Conservation (phyloP, 2,797 vertebrate species). For the Psittacula echo region DNA sequence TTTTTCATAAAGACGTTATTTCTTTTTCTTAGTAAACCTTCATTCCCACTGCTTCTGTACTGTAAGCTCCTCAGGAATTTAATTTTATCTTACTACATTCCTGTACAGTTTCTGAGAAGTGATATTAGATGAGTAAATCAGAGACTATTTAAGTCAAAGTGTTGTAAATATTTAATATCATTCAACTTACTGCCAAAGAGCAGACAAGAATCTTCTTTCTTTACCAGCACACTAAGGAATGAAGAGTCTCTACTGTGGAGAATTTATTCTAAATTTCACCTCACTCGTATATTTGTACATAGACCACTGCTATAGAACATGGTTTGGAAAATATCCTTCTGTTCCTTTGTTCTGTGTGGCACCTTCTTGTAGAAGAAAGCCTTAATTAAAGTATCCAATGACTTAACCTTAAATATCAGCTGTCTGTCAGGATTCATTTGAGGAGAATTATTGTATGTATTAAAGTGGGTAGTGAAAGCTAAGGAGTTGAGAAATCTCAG, state of each 20-base stretch:
- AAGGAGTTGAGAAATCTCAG: neutral
- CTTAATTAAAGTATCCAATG: neutral
- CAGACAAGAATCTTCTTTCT: neutral
- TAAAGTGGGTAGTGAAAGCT: neutral
- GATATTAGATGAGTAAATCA: neutral
- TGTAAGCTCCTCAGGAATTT: neutral
- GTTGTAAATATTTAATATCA: neutral
- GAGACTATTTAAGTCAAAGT: neutral
- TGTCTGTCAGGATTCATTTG: conserved; percentile 5
- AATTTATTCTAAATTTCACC: neutral
- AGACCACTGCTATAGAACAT: neutral
- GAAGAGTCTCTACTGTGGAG: neutral
- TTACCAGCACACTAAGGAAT: neutral
- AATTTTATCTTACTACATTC: neutral
- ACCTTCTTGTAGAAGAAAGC: neutral
- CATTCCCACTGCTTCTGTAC: neutral
- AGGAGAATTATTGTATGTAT: neutral
- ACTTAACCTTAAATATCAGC: neutral
- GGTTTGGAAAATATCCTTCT: neutral
- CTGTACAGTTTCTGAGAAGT: neutral
- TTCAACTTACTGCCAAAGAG: neutral
- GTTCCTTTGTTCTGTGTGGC: neutral
- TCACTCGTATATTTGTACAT: neutral
- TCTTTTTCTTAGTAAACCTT: neutral
- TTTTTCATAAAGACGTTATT: neutral